Evolutionary conservation across 2,888 invertebrate species (phyloP).

Genomic region (Taenaris catops): DNA sequence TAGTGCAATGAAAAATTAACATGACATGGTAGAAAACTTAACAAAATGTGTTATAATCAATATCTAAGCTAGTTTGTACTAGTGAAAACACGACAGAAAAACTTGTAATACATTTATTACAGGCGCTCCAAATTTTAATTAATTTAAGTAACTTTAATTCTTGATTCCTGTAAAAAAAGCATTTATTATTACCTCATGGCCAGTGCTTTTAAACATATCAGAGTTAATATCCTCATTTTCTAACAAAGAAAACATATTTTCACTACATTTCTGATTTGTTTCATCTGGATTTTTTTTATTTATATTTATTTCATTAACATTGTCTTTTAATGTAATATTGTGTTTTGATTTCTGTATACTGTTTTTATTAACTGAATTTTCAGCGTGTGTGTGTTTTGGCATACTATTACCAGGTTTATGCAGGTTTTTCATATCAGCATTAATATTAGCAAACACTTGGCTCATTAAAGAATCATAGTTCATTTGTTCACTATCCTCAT

Average conservation of each 20-base stretch:
- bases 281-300: background rate
- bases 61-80: too few species aligned
- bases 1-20: too few species aligned
- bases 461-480: slow-evolving; percentile 60
- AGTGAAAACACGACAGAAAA: too few species aligned
- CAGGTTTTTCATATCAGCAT: slow-evolving; percentile 48
- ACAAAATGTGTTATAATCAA: too few species aligned
- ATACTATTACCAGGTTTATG: background rate
- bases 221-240: slow-evolving; percentile 33
- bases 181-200: too few species aligned
- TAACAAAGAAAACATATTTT: slow-evolving; percentile 56
- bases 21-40: too few species aligned
- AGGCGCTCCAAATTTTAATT: too few species aligned
- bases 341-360: background rate
- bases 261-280: slow-evolving; percentile 44
- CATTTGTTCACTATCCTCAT: slow-evolving; percentile 45
- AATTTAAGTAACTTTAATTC: too few species aligned
- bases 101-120: too few species aligned
- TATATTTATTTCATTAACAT: background rate
- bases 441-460: slow-evolving; percentile 62
- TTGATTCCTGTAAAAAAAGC: too few species aligned
- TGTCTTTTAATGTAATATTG: slow-evolving; percentile 4
- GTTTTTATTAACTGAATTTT: background rate
- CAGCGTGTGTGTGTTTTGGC: slow-evolving; percentile 5
- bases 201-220: slow-evolving; percentile 15